Conservation (phyloP, 2,113 vertebrate species). For the Hippocampus mohnikei region DNA sequence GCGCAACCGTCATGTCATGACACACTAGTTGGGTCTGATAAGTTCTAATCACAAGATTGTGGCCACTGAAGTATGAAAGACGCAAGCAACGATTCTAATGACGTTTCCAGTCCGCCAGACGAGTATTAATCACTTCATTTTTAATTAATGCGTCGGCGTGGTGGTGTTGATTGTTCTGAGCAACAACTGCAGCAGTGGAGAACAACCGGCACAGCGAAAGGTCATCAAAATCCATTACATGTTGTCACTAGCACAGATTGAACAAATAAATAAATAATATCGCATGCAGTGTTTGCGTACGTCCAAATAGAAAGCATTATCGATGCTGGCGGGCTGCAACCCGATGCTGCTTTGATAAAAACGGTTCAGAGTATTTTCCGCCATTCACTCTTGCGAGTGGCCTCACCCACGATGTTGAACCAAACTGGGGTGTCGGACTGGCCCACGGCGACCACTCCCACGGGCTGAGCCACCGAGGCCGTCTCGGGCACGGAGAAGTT, state of each 20-base stretch:
- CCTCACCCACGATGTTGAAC: slow-evolving; percentile 92
- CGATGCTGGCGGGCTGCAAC: background rate
- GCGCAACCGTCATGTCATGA: background rate
- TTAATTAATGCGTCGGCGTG: background rate
- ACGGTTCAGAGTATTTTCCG: slow-evolving; percentile 1
- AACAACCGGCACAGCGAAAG: background rate
- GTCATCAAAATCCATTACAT: slow-evolving; percentile 7
- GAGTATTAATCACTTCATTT: background rate
- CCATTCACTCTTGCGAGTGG: background rate
- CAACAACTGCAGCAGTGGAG: background rate
- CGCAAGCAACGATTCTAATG: background rate
- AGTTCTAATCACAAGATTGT: background rate
- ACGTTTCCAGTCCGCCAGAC: background rate
- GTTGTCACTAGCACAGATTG: background rate
- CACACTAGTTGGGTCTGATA: background rate
- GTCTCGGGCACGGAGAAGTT: slow-evolving; percentile 90
- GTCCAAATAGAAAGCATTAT: background rate
- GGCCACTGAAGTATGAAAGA: background rate
- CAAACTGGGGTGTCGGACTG: slow-evolving; percentile 86
- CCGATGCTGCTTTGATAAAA: background rate
- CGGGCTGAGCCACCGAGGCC: slow-evolving; percentile 85
- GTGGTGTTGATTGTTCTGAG: background rate
- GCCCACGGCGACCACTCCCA: slow-evolving; percentile 86
- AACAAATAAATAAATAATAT: slow-evolving; percentile 2
- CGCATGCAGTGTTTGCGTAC: background rate